Base-by-base conservation (phyloP, 2,888 invertebrate species). In the Metacarcinus magister region DNA sequence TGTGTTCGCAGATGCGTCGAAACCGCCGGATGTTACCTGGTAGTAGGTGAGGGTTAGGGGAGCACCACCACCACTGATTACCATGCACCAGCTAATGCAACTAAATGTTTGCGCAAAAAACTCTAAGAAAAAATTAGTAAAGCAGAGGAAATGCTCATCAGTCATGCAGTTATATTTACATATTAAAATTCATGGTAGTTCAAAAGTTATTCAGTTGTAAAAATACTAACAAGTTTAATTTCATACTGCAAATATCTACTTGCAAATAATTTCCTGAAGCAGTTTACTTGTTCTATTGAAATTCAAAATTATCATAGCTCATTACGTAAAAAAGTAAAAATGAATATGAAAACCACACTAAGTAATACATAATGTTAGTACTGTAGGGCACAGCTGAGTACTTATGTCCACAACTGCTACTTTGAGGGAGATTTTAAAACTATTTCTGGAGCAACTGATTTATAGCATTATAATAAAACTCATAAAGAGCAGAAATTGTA, bases 1-100 rank as follows among this genome's bases (percentile, higher is more conserved):
- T 99, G 98, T 99, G 99, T 97, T 99, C 99, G 98, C 99, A 99
- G 97, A 99, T 99, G 97, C 99, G 98, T 95, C 99, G 98, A 98
- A 99, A 99, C 97, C 99, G 98, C 95, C 99, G 98, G 97, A 99
- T 99, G 97, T 99, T 99, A 96, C 99, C 99, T 99, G 97, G 43
- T 97, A 97, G 93, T 93, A 44, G 60, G 94, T 19, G n/a, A 39
- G 32, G 46, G 91, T 91, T 48, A 91, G 91, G 48, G 46, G 48
- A 28, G 48, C 91, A 91, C 94, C 13, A 19, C 48, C 90, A n/a
- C 60, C 39, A 82, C 8, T 2, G 1, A 19, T 43, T 67, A 19
- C 91, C 95, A 95, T 95, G 95, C 95, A 75, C 75, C 87, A 39
- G 28, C 67, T 67, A 92, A 28, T 92, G 95, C 95, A 95, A 92